Conservation (phyloP, 2,888 invertebrate species). For the Eupithecia centaureata region DNA sequence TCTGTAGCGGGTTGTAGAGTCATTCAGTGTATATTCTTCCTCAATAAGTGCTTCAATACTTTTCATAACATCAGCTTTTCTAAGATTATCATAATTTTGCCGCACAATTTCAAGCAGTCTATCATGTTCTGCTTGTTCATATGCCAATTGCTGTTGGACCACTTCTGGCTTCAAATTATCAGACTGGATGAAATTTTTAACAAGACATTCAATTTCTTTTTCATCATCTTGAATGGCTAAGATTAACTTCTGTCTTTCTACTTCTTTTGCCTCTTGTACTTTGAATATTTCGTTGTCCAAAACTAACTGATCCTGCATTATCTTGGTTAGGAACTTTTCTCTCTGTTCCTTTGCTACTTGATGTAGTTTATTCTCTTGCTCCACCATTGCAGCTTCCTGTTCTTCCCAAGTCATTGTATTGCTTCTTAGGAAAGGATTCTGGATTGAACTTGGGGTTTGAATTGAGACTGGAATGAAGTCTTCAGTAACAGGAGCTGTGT, state of each 20-base stretch:
- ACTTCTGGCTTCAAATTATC: slow-evolving; percentile 85
- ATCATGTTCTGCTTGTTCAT: slow-evolving; percentile 87
- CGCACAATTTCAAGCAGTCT: slow-evolving; percentile 84
- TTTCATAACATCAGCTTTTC: slow-evolving; percentile 87
- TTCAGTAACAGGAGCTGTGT: slow-evolving; percentile 68
- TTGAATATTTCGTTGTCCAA: slow-evolving; percentile 87
- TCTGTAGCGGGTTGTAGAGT: slow-evolving; percentile 85
- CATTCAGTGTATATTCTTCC: slow-evolving; percentile 85
- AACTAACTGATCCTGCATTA: slow-evolving; percentile 86
- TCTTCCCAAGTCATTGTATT: slow-evolving; percentile 81
- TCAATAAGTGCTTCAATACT: slow-evolving; percentile 88
- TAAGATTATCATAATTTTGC: slow-evolving; percentile 84
- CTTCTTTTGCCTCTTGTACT: slow-evolving; percentile 87
- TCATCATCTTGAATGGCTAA: slow-evolving; percentile 86
- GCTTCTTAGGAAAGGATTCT: slow-evolving; percentile 66
- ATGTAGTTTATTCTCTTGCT: slow-evolving; percentile 87
- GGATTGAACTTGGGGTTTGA: slow-evolving; percentile 61
- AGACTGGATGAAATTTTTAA: slow-evolving; percentile 86
- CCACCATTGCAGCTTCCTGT: slow-evolving; percentile 85
- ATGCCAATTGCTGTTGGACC: slow-evolving; percentile 85
- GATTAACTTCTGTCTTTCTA: slow-evolving; percentile 84
- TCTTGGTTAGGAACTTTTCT: slow-evolving; percentile 81
- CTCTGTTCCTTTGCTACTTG: slow-evolving; percentile 85
- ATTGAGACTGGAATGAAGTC: slow-evolving; percentile 60
- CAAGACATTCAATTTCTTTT: slow-evolving; percentile 85